These are phyloP conservation scores for Ceyx melanurus DNA, from an alignment of 2,113 vertebrate genomes.

Conservation along the genomic window DNA sequence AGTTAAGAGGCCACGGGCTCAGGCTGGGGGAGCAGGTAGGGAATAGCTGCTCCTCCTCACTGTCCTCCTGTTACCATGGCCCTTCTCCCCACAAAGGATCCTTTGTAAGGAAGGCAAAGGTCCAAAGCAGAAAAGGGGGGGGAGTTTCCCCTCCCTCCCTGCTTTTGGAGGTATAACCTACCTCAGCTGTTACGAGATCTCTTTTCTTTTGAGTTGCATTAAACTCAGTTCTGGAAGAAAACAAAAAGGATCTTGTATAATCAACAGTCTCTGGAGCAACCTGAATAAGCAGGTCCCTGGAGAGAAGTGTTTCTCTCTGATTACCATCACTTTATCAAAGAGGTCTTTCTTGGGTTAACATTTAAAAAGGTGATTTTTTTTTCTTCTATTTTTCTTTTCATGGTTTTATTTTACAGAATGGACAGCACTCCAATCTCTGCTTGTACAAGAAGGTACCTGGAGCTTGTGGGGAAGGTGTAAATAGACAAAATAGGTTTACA, in stretches of 20 bases:
- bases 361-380: slow-evolving; percentile 57
- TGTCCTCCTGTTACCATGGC: slow-evolving; percentile 32
- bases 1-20: neutral
- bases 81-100: slow-evolving; percentile 70
- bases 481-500: slow-evolving; percentile 37
- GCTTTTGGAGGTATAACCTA: slow-evolving; percentile 90
- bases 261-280: slow-evolving; percentile 74
- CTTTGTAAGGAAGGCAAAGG: slow-evolving; percentile 74
- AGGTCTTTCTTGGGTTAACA: slow-evolving; percentile 78
- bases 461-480: neutral
- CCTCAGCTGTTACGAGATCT: slow-evolving; percentile 94
- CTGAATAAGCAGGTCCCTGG: slow-evolving; percentile 76
- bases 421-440: slow-evolving; percentile 26
- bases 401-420: slow-evolving; percentile 71
- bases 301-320: slow-evolving; percentile 74
- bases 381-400: neutral
- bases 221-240: slow-evolving; percentile 88
- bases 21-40: neutral
- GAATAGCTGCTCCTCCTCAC: slow-evolving; percentile 46
- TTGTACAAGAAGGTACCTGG: slow-evolving; percentile 54
- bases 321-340: slow-evolving; percentile 82
- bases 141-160: slow-evolving; percentile 44
- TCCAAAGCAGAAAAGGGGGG: slow-evolving; percentile 67
- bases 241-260: slow-evolving; percentile 87
- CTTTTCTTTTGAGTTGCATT: slow-evolving; percentile 96